Evolutionary conservation across 2,888 invertebrate species (phyloP), one percentile per base, ranked within the genome.

Genomic region (Cartodere bifasciata): DNA sequence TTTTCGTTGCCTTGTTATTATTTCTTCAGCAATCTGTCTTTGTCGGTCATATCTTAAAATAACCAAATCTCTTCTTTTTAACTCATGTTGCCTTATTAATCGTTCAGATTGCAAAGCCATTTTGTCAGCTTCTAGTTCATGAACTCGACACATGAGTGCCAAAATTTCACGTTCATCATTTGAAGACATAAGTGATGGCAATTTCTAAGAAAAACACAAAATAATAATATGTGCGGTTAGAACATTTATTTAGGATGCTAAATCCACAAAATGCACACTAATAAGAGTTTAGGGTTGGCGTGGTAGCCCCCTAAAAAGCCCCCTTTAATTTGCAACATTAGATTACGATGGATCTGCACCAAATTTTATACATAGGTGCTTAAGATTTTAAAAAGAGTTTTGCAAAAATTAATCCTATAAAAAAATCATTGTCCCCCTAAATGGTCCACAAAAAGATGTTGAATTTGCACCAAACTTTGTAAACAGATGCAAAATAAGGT

Each of bases 71-170:
- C 88, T 67, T 35, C 88, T 67, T 23, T 86, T 69, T 34, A 92
- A 68, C 52, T 91, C 90, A 47, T 88, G 87, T 46, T 87, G 83
- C 13, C 86, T 70, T 26, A 87, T 79, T 33, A 91, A 66, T 17
- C 86, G 67, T 52, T 86, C 84, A 2, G 88, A 86, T 60, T 90
- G 88, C 47, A 91, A 65, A 45, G 91, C 90, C 62, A 86, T 75
- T 63, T 90, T 94, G 56, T 91, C 88, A 1, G 92, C 90, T 62
- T 94, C 94, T 32, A 92, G 65, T 60, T 91, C 87, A 54, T 94
- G 92, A 21, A 94, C 90, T 42, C 86, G 74, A 49, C 90, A 85
- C 55, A 95, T 76, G 28, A 95, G 64, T 13, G 83, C 78, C 35
- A 88, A 60, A 32, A 94, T 74, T 55, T 95, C 94, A 23, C 85